Evolutionary conservation across 1,140 invertebrate species (phyloP).

Genomic region (Calliopsis andreniformis): DNA sequence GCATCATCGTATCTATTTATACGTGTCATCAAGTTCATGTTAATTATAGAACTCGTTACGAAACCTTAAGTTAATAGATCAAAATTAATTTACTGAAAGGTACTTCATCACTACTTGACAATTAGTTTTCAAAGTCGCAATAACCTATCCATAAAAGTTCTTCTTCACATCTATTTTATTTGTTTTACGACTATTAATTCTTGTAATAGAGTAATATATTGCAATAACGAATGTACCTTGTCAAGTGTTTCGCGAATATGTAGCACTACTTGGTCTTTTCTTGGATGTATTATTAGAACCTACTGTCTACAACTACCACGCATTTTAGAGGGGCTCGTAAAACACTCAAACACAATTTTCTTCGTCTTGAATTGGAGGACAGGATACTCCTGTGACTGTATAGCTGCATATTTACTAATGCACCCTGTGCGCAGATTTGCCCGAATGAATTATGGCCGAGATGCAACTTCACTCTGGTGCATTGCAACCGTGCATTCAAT

Average conservation of each 20-base stretch:
- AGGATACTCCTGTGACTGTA: background rate
- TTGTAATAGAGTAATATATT: slow-evolving; percentile 2
- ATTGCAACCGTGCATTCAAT: background rate
- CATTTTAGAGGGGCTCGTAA: background rate
- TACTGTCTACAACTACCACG: slow-evolving; percentile 3
- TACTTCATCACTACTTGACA: too few species aligned
- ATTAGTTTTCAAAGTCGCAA: background rate
- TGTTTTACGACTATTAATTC: background rate
- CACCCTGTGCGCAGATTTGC: background rate
- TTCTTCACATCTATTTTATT: background rate
- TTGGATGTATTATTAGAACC: slow-evolving; percentile 30
- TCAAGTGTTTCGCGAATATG: background rate
- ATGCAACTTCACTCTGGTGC: background rate
- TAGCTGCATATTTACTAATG: background rate
- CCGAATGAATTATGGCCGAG: background rate
- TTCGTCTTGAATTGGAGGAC: background rate
- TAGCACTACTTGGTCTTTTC: slow-evolving; percentile 17
- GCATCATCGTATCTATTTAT: too few species aligned
- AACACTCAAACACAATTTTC: slow-evolving; percentile 1
- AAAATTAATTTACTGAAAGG: too few species aligned
- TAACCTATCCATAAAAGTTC: background rate
- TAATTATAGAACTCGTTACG: too few species aligned
- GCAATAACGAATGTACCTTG: background rate
- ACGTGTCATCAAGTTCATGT: too few species aligned
- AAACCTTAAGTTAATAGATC: too few species aligned